phyloP scores from a whole-genome alignment of 2,888 invertebrate genomes.

The Pterostichus niger region DNA sequence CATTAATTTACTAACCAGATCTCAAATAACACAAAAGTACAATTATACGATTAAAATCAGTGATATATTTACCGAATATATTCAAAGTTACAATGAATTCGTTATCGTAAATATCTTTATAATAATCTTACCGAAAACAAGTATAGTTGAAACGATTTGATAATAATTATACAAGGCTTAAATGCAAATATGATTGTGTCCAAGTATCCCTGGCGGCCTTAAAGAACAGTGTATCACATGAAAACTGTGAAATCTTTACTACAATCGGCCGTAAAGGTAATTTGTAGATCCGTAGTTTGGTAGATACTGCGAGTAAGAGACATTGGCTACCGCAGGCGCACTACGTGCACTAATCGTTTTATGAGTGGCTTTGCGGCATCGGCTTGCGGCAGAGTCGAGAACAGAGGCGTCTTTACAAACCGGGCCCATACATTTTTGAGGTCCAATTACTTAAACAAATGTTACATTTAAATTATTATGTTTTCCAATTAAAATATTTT shows the following conservation, averaged over 20 bases:
- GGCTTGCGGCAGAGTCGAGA: neutral
- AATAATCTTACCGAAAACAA: slow-evolving; percentile 52
- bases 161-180: slow-evolving; percentile 29
- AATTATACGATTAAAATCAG: slow-evolving; percentile 42
- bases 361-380: slow-evolving; percentile 11
- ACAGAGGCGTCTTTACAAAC: neutral
- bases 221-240: slow-evolving; percentile 16
- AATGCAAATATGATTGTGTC: slow-evolving; percentile 37
- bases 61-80: slow-evolving; percentile 46
- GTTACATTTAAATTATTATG: too few species aligned
- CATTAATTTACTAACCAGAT: slow-evolving; percentile 45
- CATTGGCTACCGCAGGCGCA: slow-evolving; percentile 26
- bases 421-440: neutral
- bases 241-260: slow-evolving; percentile 47
- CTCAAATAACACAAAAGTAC: slow-evolving; percentile 38
- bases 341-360: slow-evolving; percentile 46
- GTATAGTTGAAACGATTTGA: slow-evolving; percentile 38
- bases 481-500: too few species aligned
- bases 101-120: slow-evolving; percentile 52
- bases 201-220: slow-evolving; percentile 18
- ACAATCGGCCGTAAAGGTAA: slow-evolving; percentile 57
- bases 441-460: too few species aligned
- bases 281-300: slow-evolving; percentile 59
- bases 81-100: slow-evolving; percentile 39
- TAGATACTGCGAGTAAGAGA: slow-evolving; percentile 37